A percentile compares a stretch with the other conserved stretches of the same genome.
phyloP scores from a whole-genome alignment of 2,113 vertebrate genomes.

The Haliaeetus leucogaster region DNA sequence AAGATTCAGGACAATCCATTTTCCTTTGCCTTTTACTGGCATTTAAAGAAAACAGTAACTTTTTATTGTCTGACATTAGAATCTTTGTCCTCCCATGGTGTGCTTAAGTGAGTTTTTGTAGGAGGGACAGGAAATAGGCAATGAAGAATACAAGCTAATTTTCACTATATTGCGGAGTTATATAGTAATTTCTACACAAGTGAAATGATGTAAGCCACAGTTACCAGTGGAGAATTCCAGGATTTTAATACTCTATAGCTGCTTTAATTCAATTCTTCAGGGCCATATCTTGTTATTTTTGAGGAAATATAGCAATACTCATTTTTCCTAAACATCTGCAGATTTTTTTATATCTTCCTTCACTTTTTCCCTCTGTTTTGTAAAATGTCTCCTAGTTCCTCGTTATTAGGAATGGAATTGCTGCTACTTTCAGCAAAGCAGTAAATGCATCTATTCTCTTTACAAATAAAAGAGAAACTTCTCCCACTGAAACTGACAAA shows the following conservation, averaged over 20 bases:
- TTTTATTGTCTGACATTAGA: not conserved
- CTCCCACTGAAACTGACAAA: not conserved
- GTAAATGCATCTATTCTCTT: not conserved
- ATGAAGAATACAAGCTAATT: not conserved
- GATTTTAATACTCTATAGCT: not conserved
- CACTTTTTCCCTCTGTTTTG: not conserved
- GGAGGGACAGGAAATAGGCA: not conserved
- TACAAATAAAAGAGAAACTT: not conserved
- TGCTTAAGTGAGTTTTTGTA: not conserved
- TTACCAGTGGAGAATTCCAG: not conserved
- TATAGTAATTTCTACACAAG: not conserved
- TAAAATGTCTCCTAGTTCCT: not conserved
- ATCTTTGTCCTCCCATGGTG: not conserved
- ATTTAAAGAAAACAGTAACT: no score
- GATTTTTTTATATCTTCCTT: not conserved
- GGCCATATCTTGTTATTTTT: not conserved
- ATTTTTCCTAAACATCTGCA: not conserved
- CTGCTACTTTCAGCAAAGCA: not conserved
- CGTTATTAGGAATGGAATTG: not conserved
- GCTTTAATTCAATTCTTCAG: not conserved
- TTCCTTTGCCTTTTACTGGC: no score
- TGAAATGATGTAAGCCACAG: not conserved
- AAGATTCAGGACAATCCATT: no score
- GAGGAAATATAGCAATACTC: not conserved
- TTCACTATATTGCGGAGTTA: not conserved